Evolutionary conservation across 2,888 invertebrate genomes (phyloP), one percentile per base, ranked within the genome.

Genomic region (Neuroscelio doddi): DNA sequence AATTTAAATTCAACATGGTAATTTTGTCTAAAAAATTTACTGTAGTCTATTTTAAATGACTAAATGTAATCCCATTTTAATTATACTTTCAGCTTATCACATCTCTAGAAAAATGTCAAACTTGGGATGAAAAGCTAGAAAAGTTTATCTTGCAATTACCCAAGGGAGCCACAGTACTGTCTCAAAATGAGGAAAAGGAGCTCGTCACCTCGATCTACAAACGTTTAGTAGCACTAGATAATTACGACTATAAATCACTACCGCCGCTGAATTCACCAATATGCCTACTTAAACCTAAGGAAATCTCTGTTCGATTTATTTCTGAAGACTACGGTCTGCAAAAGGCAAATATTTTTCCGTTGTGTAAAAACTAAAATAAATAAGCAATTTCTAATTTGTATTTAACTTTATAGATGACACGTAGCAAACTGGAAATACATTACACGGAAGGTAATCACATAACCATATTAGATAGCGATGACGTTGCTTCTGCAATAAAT

Each of bases 361-460:
- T 39, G 14, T 14, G 15, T 7, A 14, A 1, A 7, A 1, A 10
- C 7, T 10, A 3, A 0, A n/a, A 14, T 7, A 32, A 34, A 44
- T 12, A 15, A 16, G 12, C n/a, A n/a, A n/a, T 17, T 16, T 42
- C 30, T 12, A 7, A 26, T 4, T 7, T 1, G 12, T 34, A n/a
- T 10, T 34, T 12, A 5, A 45, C 21, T 39, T 80, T 78, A 16
- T 71, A 86, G 79, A 80, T 87, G 16, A 90, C 90, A 0, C 87
- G 87, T 17, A 86, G 86, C 0, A 86, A 86, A 1, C 87, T 92
- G 0, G 86, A 87, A 0, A 85, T 92, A 0, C 87, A 89, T 72
- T 87, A 87, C 41, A 85, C 92, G n/a, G 91, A 92, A 74, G 93
- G 93, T 7, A 91, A 91, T 77, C 93, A 94, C 74, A 80, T 88